A percentile compares a stretch with the other conserved stretches of the same genome.
phyloP scores from a whole-genome alignment of 2,888 invertebrate species.

The Drepanosiphum platanoidis region DNA sequence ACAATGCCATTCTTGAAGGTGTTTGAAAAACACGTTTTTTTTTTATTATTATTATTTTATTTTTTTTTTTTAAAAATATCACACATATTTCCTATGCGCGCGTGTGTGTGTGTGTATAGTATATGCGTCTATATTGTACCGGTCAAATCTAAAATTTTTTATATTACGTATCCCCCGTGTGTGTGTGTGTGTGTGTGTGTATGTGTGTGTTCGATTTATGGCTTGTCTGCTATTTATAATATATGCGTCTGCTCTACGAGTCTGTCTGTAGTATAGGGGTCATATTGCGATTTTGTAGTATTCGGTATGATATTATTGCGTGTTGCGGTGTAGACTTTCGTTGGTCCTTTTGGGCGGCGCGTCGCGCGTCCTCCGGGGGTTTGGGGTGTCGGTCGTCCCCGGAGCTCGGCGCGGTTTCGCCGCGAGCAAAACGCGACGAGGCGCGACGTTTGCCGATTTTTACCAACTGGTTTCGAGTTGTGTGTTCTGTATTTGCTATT shows the following conservation, averaged over 20 bases:
- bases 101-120: neutral
- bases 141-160: conserved; percentile 43
- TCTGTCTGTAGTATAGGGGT: neutral
- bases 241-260: neutral
- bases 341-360: neutral
- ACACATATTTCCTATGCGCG: conserved; percentile 15
- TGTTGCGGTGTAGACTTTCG: neutral
- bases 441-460: neutral
- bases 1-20: conserved; percentile 49
- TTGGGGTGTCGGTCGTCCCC: too few species aligned
- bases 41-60: too few species aligned
- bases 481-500: neutral
- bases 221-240: neutral
- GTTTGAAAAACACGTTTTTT: conserved; percentile 45
- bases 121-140: neutral
- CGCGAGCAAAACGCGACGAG: neutral
- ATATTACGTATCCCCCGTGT: conserved; percentile 29
- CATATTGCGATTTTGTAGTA: neutral
- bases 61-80: conserved; percentile 7
- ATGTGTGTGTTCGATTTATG: neutral
- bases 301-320: neutral
- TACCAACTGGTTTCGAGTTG: neutral
- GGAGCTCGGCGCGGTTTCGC: too few species aligned
- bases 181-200: neutral
- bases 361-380: neutral